Evolutionary conservation across 2,888 invertebrate species (phyloP), one percentile per base, ranked within the genome.

Genomic region (Formica aserva): DNA sequence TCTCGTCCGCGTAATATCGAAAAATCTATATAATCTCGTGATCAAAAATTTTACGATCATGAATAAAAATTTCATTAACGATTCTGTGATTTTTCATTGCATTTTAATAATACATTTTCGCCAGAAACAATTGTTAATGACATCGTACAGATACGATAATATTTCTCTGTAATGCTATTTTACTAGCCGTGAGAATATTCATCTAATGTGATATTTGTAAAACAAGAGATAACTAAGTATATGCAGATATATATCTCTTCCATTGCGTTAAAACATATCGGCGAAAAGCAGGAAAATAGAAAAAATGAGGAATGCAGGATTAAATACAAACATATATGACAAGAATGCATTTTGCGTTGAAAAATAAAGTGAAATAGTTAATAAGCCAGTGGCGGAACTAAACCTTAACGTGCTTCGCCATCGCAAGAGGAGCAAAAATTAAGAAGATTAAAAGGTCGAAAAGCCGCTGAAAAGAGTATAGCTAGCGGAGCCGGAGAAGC

Each of bases 341-440:
- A 80, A 55, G 57, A 63, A 63, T 71, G 74, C 62, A 66, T 85
- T 87, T 87, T 77, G 77, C 71, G 77, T 84, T 86, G 48, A 71
- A 80, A 80, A 38, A 67, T 66, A 75, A 57, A 82, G 60, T 80
- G 18, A 80, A 86, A 86, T 74, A 82, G 82, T 88, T 78, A 78
- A 69, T 85, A 88, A 88, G 77, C 86, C 76, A 66, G 66, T 80
- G 29, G 84, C 63, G 72, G 82, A 81, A 86, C 78, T 80, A 80
- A 86, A 67, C 84, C 71, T 84, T 52, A 84, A 72, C 57, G 62
- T 76, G 69, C 62, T 62, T 72, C 78, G 78, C 52, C 67, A 77
- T 77, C 77, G 67, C 78, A 60, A 80, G 78, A 80, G 72, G 72
- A 80, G 72, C 78, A 80, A 80, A 80, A 80, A 80, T 80, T 80